phyloP scores from a whole-genome alignment of 1,140 invertebrate genomes.

The Theocolax elegans region DNA sequence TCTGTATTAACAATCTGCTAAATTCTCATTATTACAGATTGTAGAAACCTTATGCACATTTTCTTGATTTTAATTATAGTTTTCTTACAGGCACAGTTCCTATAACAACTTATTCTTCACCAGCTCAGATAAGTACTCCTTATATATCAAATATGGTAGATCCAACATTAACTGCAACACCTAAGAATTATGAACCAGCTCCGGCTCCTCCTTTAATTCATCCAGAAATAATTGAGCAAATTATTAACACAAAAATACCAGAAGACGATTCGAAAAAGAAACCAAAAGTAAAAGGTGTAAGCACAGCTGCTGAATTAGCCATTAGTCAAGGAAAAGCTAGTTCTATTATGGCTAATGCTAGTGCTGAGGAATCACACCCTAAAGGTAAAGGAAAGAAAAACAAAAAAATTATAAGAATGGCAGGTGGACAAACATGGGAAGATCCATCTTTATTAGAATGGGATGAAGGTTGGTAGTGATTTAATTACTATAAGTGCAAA shows the following conservation, averaged over 20 bases:
- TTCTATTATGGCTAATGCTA: conserved; percentile 70
- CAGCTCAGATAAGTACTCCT: conserved; percentile 62
- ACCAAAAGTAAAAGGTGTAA: conserved; percentile 74
- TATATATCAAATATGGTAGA: conserved; percentile 61
- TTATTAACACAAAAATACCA: conserved; percentile 73
- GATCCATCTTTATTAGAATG: conserved; percentile 91
- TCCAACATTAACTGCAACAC: conserved; percentile 57
- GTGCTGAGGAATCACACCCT: conserved; percentile 73
- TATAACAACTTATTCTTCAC: conserved; percentile 63
- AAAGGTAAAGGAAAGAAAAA: conserved; percentile 76
- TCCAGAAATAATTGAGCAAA: conserved; percentile 65
- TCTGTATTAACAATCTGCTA: no score
- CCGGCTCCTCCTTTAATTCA: conserved; percentile 58
- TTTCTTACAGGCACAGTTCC: conserved; percentile 56
- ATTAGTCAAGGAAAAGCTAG: conserved; percentile 67
- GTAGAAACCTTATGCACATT: no score
- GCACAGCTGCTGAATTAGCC: conserved; percentile 63
- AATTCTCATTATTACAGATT: no score
- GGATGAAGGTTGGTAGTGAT: conserved; percentile 76
- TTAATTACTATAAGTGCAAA: no score
- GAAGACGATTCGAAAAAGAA: conserved; percentile 76
- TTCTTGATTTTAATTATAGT: no score
- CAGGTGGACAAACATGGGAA: conserved; percentile 95
- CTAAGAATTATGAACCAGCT: conserved; percentile 60
- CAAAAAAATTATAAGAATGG: conserved; percentile 84